Conservation (phyloP, 2,888 invertebrate species). For the Thalpophila matura region DNA sequence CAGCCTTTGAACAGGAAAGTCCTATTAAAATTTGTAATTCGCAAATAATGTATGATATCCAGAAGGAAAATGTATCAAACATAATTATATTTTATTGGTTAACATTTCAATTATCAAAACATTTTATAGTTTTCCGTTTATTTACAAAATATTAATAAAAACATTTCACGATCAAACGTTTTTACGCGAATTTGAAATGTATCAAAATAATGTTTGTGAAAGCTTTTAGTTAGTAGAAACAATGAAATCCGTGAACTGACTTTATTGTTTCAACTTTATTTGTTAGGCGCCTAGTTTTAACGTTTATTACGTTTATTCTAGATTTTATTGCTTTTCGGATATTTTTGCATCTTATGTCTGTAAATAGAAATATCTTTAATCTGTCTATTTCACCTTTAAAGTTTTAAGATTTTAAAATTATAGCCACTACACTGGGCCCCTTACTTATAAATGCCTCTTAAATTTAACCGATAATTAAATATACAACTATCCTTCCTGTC, state of each 20-base stretch:
- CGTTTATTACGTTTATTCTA: not conserved
- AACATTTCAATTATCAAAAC: not conserved
- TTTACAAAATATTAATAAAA: not conserved
- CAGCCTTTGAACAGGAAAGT: no score
- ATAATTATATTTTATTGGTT: no score
- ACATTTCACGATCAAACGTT: slow-evolving; percentile 5
- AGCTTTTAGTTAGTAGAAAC: not conserved
- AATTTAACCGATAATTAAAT: no score
- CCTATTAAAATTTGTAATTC: no score
- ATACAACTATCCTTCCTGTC: no score
- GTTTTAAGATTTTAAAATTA: not conserved
- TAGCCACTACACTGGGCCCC: no score
- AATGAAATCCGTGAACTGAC: not conserved
- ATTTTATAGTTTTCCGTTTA: not conserved
- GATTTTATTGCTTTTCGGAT: slow-evolving; percentile 19
- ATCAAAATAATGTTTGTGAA: not conserved
- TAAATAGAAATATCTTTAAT: no score
- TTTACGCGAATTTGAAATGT: not conserved
- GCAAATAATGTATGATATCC: no score
- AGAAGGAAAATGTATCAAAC: no score
- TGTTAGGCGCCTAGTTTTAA: not conserved
- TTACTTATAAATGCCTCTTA: no score
- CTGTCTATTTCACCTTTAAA: not conserved
- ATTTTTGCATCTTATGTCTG: slow-evolving; percentile 12
- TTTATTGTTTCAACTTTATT: slow-evolving; percentile 10